These are phyloP conservation scores for Callyntrura guangdongensis DNA, from an alignment of 2,888 invertebrate genomes.

Conservation along the genomic window DNA sequence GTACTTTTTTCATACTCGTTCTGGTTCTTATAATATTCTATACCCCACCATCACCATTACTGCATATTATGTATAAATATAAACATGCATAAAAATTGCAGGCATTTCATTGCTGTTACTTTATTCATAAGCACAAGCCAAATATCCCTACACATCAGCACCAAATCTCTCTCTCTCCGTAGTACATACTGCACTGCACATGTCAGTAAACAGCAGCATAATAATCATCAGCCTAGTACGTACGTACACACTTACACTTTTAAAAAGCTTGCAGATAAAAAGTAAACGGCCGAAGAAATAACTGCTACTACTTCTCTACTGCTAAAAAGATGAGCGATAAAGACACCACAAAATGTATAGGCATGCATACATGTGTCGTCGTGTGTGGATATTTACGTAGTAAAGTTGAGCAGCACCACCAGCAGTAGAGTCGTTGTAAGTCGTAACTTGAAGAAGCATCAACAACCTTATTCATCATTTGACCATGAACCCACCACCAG, in stretches of 20 bases:
- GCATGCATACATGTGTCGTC: too few species aligned
- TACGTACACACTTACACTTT: background rate
- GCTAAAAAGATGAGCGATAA: too few species aligned
- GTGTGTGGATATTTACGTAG: too few species aligned
- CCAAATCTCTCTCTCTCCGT: background rate
- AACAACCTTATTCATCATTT: slow-evolving; percentile 57
- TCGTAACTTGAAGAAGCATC: background rate
- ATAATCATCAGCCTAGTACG: too few species aligned
- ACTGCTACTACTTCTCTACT: too few species aligned
- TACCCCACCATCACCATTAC: background rate
- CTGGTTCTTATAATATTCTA: too few species aligned
- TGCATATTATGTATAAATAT: slow-evolving; percentile 13
- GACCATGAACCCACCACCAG: slow-evolving; percentile 66
- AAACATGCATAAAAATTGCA: slow-evolving; percentile 38
- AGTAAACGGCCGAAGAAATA: background rate
- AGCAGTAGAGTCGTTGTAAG: too few species aligned
- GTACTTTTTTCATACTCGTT: background rate
- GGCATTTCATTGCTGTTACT: background rate
- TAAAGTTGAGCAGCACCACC: too few species aligned
- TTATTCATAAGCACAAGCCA: background rate
- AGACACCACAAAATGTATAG: too few species aligned
- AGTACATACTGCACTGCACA: too few species aligned
- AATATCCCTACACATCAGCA: background rate
- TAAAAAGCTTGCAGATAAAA: background rate
- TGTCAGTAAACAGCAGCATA: too few species aligned